phyloP scores from a whole-genome alignment of 2,888 invertebrate genomes.

The Eudasyphora cyanicolor region DNA sequence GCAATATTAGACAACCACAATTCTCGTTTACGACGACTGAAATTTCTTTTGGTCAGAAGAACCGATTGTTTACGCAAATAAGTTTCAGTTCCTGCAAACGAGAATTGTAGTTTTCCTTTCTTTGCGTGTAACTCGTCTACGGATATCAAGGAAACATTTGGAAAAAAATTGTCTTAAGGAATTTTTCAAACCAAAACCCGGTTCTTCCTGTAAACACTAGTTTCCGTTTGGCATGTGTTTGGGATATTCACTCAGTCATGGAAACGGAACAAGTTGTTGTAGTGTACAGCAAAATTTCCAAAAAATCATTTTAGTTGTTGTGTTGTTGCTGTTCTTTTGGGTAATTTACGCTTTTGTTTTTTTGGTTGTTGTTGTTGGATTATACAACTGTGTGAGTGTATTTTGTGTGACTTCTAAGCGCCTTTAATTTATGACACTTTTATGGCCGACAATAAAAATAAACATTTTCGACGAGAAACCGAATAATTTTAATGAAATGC shows the following conservation, averaged over 20 bases:
- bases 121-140: too few relatives aligned
- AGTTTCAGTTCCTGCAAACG: too few relatives aligned
- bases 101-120: too few relatives aligned
- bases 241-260: neutral
- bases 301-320: neutral
- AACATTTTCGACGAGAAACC: neutral
- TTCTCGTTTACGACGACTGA: too few relatives aligned
- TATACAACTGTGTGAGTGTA: too few relatives aligned
- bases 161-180: too few relatives aligned
- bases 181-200: too few relatives aligned
- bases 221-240: neutral
- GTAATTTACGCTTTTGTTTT: neutral
- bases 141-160: too few relatives aligned
- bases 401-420: slow-evolving; percentile 69
- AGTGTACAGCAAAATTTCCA: neutral
- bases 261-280: slow-evolving; percentile 12
- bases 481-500: slow-evolving; percentile 5
- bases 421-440: slow-evolving; percentile 78
- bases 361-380: slow-evolving; percentile 24
- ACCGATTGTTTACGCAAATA: too few relatives aligned
- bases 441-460: slow-evolving; percentile 68
- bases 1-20: too few relatives aligned
- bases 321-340: neutral
- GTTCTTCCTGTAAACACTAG: too few relatives aligned
- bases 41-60: too few relatives aligned